These are phyloP conservation scores for Periophthalmodon schlosseri DNA, from an alignment of 2,113 vertebrate species.

Conservation along the genomic window DNA sequence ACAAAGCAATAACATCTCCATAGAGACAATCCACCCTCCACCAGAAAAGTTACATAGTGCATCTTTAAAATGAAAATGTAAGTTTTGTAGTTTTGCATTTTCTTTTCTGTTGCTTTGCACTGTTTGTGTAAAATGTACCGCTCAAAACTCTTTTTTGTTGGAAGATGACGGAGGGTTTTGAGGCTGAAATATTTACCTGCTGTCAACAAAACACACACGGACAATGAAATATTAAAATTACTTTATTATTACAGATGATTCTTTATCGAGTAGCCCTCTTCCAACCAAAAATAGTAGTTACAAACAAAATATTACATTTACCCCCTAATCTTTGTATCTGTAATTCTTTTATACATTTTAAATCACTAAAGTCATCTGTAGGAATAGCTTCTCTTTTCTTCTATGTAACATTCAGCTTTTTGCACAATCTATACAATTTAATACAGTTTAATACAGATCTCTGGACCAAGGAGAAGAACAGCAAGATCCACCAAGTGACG, in stretches of 20 bases:
- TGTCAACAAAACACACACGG: slow-evolving; percentile 18
- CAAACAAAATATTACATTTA: slow-evolving; percentile 99
- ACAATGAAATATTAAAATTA: slow-evolving; percentile 94
- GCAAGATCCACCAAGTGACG: slow-evolving; percentile 68
- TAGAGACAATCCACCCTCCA: too few species aligned
- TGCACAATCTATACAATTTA: slow-evolving; percentile 98
- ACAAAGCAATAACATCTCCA: too few species aligned
- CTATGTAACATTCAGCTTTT: slow-evolving; percentile 89
- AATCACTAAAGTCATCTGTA: slow-evolving; percentile 68
- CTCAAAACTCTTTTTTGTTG: background rate
- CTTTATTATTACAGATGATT: slow-evolving; percentile 99
- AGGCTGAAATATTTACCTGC: background rate
- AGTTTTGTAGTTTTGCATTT: too few species aligned
- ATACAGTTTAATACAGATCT: slow-evolving; percentile 97
- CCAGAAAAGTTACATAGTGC: too few species aligned
- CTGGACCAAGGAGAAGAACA: slow-evolving; percentile 81
- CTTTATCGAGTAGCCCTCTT: slow-evolving; percentile 96
- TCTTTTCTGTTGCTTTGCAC: background rate
- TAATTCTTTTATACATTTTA: slow-evolving; percentile 74
- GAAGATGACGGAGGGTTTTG: background rate
- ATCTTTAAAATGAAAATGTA: too few species aligned
- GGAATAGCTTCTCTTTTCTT: slow-evolving; percentile 72
- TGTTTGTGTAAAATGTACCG: background rate
- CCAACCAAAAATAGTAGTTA: slow-evolving; percentile 98
- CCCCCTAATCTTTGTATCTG: slow-evolving; percentile 80